Percentiles rank a stretch among this genome's conserved stretches.
Evolutionary conservation across 53 echinoderm and acorn worm species (phyloP).

Genomic region (Stichopus horrens): DNA sequence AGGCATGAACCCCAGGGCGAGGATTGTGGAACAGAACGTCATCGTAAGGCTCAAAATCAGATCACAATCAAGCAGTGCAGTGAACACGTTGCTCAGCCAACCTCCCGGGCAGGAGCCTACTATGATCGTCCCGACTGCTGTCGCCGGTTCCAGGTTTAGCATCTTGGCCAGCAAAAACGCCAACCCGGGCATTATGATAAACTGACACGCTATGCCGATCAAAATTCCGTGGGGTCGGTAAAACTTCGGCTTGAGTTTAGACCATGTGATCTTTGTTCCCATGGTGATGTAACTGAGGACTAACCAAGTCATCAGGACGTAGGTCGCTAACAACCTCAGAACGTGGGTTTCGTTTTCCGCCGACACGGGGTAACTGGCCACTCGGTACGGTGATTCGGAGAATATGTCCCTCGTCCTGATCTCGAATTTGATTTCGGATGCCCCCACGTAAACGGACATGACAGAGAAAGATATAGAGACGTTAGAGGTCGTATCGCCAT

Average conservation of each 20-base stretch:
- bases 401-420: conserved; percentile 19
- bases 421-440: background rate
- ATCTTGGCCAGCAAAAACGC: conserved; percentile 56
- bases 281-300: conserved; percentile 66
- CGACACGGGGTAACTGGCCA: background rate
- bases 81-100: conserved; percentile 73
- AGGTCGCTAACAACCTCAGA: conserved; percentile 36
- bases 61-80: conserved; percentile 63
- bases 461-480: background rate
- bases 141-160: conserved; percentile 54
- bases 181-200: conserved; percentile 67
- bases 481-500: background rate
- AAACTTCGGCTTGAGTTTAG: conserved; percentile 47
- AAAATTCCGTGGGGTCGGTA: conserved; percentile 59
- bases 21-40: conserved; percentile 71
- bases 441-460: conserved; percentile 2
- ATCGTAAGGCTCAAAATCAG: conserved; percentile 69
- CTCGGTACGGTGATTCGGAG: background rate
- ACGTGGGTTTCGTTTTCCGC: background rate
- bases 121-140: conserved; percentile 60
- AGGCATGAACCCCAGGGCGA: conserved; percentile 71
- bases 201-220: conserved; percentile 71
- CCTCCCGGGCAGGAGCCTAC: conserved; percentile 74
- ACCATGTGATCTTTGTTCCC: conserved; percentile 62
- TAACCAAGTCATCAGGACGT: conserved; percentile 62